phyloP scores from a whole-genome alignment of 2,797 vertebrate genomes.

The Protonibea diacanthus region DNA sequence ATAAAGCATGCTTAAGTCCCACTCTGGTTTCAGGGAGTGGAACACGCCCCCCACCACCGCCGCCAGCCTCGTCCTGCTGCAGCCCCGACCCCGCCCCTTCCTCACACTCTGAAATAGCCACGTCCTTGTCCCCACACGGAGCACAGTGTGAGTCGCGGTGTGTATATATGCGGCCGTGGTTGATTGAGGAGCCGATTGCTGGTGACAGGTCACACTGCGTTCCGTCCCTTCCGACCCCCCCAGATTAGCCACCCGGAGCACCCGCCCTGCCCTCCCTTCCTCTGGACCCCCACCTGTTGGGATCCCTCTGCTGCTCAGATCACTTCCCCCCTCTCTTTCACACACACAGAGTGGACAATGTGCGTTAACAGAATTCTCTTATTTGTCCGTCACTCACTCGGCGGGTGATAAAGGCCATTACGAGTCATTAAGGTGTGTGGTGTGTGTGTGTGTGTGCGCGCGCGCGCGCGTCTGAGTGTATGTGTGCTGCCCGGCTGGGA shows the following conservation, averaged over 20 bases:
- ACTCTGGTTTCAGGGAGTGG: constrained; percentile 87
- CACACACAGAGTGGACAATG: constrained; percentile 53
- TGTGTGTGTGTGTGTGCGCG: constrained; percentile 87
- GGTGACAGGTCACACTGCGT: constrained; percentile 89
- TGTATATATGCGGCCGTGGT: constrained; percentile 72
- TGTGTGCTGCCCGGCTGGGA: constrained; percentile 78
- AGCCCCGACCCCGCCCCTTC: constrained; percentile 66
- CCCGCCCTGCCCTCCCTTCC: constrained; percentile 57
- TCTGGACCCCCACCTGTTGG: constrained; percentile 90
- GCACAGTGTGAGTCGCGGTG: constrained; percentile 64
- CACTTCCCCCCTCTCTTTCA: constrained; percentile 64
- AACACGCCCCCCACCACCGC: constrained; percentile 37
- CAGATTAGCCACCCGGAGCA: constrained; percentile 87
- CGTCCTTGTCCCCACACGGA: constrained; percentile 84
- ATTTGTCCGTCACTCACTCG: constrained; percentile 81
- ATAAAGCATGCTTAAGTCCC: constrained; percentile 86
- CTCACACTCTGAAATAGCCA: constrained; percentile 87
- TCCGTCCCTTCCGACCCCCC: constrained; percentile 81
- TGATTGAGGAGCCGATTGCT: constrained; percentile 87
- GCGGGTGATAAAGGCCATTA: constrained; percentile 97
- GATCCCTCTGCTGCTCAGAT: constrained; percentile 89
- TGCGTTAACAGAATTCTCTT: constrained; percentile 72
- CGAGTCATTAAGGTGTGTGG: constrained; percentile 91
- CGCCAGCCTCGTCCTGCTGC: background rate
- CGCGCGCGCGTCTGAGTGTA: constrained; percentile 67